phyloP scores from a whole-genome alignment of 2,888 invertebrate species.

The Polydesmus complanatus region DNA sequence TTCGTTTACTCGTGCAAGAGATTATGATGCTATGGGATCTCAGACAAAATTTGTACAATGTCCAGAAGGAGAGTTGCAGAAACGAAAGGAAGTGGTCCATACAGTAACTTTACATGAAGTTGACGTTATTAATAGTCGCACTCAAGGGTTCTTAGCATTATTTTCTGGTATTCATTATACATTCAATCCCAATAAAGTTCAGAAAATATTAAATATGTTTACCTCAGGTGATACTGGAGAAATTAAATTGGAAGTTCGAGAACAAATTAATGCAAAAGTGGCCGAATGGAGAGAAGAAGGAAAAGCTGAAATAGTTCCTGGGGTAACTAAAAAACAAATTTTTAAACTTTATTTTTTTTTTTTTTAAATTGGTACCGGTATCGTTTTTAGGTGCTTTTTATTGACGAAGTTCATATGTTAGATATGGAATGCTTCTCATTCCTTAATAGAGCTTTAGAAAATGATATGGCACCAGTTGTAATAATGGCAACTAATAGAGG shows the following conservation, averaged over 20 bases:
- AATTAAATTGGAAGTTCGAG: constrained; percentile 91
- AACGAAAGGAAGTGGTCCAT: constrained; percentile 90
- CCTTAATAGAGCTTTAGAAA: constrained; percentile 89
- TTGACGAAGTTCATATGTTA: constrained; percentile 97
- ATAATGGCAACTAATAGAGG: constrained; percentile 98
- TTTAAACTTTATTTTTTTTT: constrained; percentile 7
- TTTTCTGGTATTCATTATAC: constrained; percentile 57
- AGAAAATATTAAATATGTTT: constrained; percentile 6
- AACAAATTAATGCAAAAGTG: constrained; percentile 94
- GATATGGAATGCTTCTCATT: constrained; percentile 99
- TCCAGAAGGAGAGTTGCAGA: constrained; percentile 96
- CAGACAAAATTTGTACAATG: constrained; percentile 80
- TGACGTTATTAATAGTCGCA: constrained; percentile 95
- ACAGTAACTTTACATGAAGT: constrained; percentile 98
- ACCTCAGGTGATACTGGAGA: constrained; percentile 88
- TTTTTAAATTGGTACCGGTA: neutral
- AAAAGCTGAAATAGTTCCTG: constrained; percentile 96
- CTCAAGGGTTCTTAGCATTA: constrained; percentile 91
- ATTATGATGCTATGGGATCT: constrained; percentile 91
- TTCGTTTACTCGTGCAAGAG: constrained; percentile 88
- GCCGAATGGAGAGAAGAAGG: constrained; percentile 99
- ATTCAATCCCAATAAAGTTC: neutral
- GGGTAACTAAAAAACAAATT: constrained; percentile 42
- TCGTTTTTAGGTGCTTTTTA: constrained; percentile 53
- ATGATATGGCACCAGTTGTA: constrained; percentile 92